phyloP scores from a whole-genome alignment of 1,140 invertebrate species.

The Sycobia sp. region DNA sequence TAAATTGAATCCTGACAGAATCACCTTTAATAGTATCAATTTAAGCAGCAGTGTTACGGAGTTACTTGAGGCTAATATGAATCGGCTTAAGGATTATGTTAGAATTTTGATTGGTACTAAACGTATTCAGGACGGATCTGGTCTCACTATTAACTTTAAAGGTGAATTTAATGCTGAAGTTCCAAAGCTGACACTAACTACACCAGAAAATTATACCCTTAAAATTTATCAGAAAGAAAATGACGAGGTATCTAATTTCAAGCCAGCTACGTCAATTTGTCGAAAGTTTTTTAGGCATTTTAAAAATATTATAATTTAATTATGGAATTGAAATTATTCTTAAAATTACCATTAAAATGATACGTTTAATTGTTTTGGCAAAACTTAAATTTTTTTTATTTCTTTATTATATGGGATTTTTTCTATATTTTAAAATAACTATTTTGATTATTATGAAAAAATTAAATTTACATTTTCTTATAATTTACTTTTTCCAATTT shows the following conservation, averaged over 20 bases:
- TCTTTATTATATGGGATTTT: no score
- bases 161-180: constrained; percentile 33
- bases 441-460: no score
- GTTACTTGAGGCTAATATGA: constrained; percentile 55
- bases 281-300: no score
- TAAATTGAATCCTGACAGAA: constrained; percentile 67
- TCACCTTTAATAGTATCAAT: constrained; percentile 56
- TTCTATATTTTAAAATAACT: no score
- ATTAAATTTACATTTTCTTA: no score
- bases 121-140: constrained; percentile 36
- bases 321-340: no score
- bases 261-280: no score
- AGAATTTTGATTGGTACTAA: constrained; percentile 27
- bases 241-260: constrained; percentile 9
- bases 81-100: constrained; percentile 44
- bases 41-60: constrained; percentile 54
- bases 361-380: background rate
- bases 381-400: no score
- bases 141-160: constrained; percentile 47
- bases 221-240: constrained; percentile 55
- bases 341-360: background rate
- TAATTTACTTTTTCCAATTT: no score
- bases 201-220: constrained; percentile 73
- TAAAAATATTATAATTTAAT: no score
- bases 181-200: constrained; percentile 62